Percentiles rank a stretch among this genome's conserved stretches.
These are phyloP conservation scores for Spodoptera picta DNA, from an alignment of 2,888 invertebrate genomes.

Conservation along the genomic window DNA sequence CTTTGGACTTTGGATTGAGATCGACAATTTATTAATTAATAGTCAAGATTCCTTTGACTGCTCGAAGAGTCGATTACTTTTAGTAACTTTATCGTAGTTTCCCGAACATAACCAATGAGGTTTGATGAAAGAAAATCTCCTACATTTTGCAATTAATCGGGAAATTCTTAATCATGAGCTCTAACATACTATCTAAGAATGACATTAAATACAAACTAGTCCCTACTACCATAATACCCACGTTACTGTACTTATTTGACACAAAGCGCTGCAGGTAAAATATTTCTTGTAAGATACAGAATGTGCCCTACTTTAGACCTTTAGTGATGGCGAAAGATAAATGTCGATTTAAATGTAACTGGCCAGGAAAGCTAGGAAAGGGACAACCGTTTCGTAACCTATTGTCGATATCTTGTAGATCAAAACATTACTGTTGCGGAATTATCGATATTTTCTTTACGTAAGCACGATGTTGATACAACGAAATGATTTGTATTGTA, in stretches of 20 bases:
- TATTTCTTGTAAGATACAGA: constrained; percentile 28
- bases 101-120: too few species aligned
- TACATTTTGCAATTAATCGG: background rate
- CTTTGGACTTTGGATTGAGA: too few species aligned
- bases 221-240: too few species aligned
- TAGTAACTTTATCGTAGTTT: too few species aligned
- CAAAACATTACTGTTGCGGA: constrained; percentile 51
- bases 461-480: constrained; percentile 44
- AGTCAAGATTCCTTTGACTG: too few species aligned
- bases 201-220: too few species aligned
- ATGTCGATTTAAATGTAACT: constrained; percentile 59
- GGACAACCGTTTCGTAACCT: constrained; percentile 65
- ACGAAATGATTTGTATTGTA: constrained; percentile 22
- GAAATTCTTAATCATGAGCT: constrained; percentile 5
- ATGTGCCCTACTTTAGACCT: constrained; percentile 37
- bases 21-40: too few species aligned
- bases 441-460: constrained; percentile 56
- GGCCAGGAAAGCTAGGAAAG: constrained; percentile 67
- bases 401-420: constrained; percentile 57
- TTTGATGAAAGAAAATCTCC: too few species aligned
- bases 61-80: too few species aligned
- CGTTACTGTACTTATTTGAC: constrained; percentile 25
- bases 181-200: too few species aligned
- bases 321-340: constrained; percentile 50
- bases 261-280: constrained; percentile 41